phyloP scores from a whole-genome alignment of 1,140 invertebrate species.

The Megalopta genalis region DNA sequence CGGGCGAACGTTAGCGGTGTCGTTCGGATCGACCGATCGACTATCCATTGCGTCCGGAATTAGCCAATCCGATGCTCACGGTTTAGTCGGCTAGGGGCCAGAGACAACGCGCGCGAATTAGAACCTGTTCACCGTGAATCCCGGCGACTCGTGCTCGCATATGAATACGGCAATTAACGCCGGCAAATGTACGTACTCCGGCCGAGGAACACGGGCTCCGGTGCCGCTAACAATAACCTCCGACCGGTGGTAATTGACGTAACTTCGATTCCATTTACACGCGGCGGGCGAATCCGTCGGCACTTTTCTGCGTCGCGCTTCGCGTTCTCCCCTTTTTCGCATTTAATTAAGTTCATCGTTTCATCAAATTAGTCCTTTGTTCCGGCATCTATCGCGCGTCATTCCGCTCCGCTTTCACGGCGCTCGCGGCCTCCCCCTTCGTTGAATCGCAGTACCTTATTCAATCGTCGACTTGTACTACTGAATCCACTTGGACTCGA shows the following conservation, averaged over 20 bases:
- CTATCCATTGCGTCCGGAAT: neutral
- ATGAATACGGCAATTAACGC: conserved; percentile 27
- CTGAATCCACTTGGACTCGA: neutral
- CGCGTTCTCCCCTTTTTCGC: no score
- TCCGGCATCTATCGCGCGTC: no score
- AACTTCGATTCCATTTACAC: neutral
- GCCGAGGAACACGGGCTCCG: neutral
- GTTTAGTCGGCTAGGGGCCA: neutral
- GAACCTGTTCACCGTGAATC: conserved; percentile 1
- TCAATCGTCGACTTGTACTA: neutral
- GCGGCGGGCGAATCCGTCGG: no score
- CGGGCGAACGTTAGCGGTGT: neutral
- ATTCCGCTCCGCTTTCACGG: no score
- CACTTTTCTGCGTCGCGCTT: no score
- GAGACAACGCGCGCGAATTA: neutral
- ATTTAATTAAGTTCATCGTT: no score
- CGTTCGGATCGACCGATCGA: neutral
- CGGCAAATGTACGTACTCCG: conserved; percentile 9
- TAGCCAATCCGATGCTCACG: conserved; percentile 12
- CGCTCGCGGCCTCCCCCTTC: no score
- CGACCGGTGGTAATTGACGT: conserved; percentile 4
- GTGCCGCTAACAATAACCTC: neutral
- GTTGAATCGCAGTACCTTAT: no score
- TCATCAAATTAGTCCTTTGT: no score
- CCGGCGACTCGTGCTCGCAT: neutral